Percentiles rank a stretch among this genome's conserved stretches.
phyloP scores from a whole-genome alignment of 2,797 vertebrate genomes.

The Taeniopygia guttata region DNA sequence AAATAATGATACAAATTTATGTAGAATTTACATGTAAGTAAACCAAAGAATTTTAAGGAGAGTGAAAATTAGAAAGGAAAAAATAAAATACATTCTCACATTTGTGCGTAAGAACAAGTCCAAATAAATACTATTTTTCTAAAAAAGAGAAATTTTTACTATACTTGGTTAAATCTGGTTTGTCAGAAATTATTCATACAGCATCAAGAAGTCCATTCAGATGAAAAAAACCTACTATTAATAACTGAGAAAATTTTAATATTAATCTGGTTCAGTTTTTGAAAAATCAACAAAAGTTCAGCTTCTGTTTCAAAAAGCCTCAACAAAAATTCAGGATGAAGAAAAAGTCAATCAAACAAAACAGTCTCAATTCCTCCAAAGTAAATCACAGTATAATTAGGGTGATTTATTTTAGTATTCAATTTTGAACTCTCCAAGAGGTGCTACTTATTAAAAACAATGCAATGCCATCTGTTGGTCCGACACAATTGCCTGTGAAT shows the following conservation, averaged over 20 bases:
- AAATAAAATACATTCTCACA: neutral
- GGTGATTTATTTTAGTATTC: neutral
- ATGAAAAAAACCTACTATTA: neutral
- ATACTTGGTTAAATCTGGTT: neutral
- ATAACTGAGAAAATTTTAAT: neutral
- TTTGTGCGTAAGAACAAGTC: neutral
- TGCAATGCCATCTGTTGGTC: neutral
- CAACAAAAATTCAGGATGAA: neutral
- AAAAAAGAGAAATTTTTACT: neutral
- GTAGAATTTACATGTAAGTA: neutral
- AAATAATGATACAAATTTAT: neutral
- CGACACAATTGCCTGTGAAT: neutral
- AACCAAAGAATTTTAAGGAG: neutral
- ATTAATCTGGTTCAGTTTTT: neutral
- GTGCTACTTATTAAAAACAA: neutral
- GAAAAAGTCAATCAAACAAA: neutral
- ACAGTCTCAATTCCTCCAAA: neutral
- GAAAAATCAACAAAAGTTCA: neutral
- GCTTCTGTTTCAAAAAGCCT: neutral
- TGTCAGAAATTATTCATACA: slow-evolving; percentile 2
- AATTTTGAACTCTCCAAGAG: slow-evolving; percentile 4
- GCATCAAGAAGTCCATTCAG: neutral
- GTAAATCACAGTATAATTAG: neutral
- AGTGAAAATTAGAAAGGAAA: neutral
- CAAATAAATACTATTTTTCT: neutral